phyloP scores from a whole-genome alignment of 2,113 vertebrate species.

The Eclectus roratus region DNA sequence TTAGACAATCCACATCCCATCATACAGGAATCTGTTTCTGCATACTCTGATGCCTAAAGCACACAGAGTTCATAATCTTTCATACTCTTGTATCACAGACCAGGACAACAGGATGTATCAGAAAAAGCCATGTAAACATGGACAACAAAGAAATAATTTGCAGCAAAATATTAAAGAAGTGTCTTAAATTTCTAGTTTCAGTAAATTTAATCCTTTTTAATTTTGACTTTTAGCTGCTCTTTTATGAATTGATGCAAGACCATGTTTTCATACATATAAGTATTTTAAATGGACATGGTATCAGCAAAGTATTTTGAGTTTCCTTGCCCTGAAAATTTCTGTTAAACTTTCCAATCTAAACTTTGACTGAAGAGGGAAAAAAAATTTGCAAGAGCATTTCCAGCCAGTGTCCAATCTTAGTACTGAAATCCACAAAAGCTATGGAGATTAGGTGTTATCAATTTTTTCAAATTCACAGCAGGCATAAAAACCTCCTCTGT shows the following conservation, averaged over 20 bases:
- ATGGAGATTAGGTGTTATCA: neutral
- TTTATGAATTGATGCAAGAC: neutral
- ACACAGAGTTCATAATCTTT: neutral
- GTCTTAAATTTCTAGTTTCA: neutral
- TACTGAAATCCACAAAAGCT: neutral
- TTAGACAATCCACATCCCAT: neutral
- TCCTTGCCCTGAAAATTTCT: neutral
- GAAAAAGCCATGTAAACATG: neutral
- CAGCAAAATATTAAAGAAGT: neutral
- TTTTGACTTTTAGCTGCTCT: neutral
- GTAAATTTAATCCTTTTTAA: neutral
- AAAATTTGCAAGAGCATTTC: neutral
- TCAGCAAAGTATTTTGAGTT: neutral
- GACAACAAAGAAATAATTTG: neutral
- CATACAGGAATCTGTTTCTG: neutral
- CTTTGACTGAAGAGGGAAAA: neutral
- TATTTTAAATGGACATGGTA: neutral
- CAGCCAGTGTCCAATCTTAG: neutral
- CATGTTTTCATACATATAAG: neutral
- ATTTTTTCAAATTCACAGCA: neutral
- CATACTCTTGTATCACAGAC: neutral
- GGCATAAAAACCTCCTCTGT: neutral
- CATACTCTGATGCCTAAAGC: neutral
- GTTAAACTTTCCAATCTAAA: neutral
- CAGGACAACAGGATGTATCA: neutral